Percentiles rank a stretch among this genome's conserved stretches.
These are phyloP conservation scores for Meta bourneti DNA, from an alignment of 2,888 invertebrate genomes.

Conservation along the genomic window DNA sequence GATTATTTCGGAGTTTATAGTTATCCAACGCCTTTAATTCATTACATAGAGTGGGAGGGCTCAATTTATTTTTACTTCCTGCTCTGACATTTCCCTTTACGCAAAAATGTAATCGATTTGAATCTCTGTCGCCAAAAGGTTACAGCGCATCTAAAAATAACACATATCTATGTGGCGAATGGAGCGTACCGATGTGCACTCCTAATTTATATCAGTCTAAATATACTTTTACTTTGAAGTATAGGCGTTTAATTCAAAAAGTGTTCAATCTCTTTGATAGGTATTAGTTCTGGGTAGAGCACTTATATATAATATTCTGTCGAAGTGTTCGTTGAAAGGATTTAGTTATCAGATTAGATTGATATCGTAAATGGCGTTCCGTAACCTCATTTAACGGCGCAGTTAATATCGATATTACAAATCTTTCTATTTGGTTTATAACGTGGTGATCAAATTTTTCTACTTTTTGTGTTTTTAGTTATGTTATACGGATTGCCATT, in stretches of 20 bases:
- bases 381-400: too few relatives aligned
- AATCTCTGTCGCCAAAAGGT: constrained; percentile 24
- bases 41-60: constrained; percentile 32
- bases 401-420: too few relatives aligned
- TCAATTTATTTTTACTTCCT: constrained; percentile 43
- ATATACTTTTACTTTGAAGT: constrained; percentile 7
- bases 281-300: neutral
- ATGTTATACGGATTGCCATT: neutral
- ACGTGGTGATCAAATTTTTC: neutral
- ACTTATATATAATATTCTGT: neutral
- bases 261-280: neutral
- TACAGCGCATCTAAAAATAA: constrained; percentile 19
- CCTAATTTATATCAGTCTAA: constrained; percentile 20
- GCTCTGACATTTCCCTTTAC: constrained; percentile 51
- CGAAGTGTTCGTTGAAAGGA: neutral
- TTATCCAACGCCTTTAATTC: constrained; percentile 27
- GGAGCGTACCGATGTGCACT: neutral
- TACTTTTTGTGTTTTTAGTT: neutral
- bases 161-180: neutral
- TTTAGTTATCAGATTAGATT: neutral
- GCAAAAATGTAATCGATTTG: constrained; percentile 27
- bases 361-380: too few relatives aligned
- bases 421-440: neutral
- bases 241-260: neutral
- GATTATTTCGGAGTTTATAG: constrained; percentile 18